These are phyloP conservation scores for Notolepis coatsorum DNA, from an alignment of 2,797 vertebrate species.

Conservation along the genomic window DNA sequence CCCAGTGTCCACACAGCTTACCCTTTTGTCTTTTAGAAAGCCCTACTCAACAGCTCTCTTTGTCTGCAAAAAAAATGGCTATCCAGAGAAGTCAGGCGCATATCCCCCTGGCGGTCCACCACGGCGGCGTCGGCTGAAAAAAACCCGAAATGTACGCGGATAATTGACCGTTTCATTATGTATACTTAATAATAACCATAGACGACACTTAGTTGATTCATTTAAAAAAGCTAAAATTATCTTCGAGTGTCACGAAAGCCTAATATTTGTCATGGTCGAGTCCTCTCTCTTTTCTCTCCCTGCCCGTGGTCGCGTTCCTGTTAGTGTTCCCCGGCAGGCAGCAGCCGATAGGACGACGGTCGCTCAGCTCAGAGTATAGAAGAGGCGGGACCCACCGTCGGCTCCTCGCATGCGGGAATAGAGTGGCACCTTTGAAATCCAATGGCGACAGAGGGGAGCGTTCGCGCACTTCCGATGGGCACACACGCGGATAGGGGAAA, in stretches of 20 bases:
- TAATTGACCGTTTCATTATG: slow-evolving; percentile 73
- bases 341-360: slow-evolving; percentile 81
- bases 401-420: slow-evolving; percentile 47
- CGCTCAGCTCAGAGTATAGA: slow-evolving; percentile 49
- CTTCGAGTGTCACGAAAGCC: slow-evolving; percentile 37
- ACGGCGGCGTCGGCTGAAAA: slow-evolving; percentile 67
- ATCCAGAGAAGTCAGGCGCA: slow-evolving; percentile 78
- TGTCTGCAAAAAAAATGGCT: slow-evolving; percentile 87
- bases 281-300: slow-evolving; percentile 40
- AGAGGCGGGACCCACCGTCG: slow-evolving; percentile 64
- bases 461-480: slow-evolving; percentile 67
- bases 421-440: slow-evolving; percentile 69
- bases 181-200: slow-evolving; percentile 26
- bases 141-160: slow-evolving; percentile 53
- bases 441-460: slow-evolving; percentile 56
- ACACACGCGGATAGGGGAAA: slow-evolving; percentile 61
- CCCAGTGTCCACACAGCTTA: slow-evolving; percentile 57
- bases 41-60: slow-evolving; percentile 81
- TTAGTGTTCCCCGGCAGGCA: slow-evolving; percentile 76
- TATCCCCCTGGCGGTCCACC: slow-evolving; percentile 75
- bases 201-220: slow-evolving; percentile 10
- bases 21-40: slow-evolving; percentile 66
- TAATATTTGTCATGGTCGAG: slow-evolving; percentile 64
- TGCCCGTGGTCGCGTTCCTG: slow-evolving; percentile 69
- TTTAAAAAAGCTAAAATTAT: slow-evolving; percentile 42